These are phyloP conservation scores for Pandemis cinnamomeana DNA, from an alignment of 2,888 invertebrate genomes.

Conservation along the genomic window DNA sequence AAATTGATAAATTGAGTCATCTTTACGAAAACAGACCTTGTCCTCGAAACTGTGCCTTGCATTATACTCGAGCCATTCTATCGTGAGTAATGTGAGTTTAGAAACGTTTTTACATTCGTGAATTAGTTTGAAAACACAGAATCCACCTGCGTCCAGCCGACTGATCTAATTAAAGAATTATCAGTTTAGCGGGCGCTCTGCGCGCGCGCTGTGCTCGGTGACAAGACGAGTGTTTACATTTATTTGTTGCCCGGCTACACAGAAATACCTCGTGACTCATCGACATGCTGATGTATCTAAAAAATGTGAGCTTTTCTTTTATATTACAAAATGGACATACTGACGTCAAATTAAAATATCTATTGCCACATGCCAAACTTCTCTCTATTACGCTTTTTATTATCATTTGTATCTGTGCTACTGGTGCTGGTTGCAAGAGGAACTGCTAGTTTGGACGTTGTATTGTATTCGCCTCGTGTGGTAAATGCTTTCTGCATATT, in stretches of 20 bases:
- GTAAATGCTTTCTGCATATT: conserved; percentile 32
- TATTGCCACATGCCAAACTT: conserved; percentile 32
- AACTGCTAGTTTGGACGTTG: conserved; percentile 15
- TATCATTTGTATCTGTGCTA: conserved; percentile 20
- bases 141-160: conserved; percentile 44
- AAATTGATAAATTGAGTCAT: conserved; percentile 6
- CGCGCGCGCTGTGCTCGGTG: conserved; percentile 45
- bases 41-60: conserved; percentile 1
- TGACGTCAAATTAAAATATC: conserved; percentile 38
- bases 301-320: conserved; percentile 58
- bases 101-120: conserved; percentile 17
- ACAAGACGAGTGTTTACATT: conserved; percentile 39
- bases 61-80: conserved; percentile 5
- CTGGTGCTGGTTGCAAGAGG: not conserved
- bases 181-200: conserved; percentile 59
- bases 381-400: conserved; percentile 23
- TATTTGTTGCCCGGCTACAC: conserved; percentile 30
- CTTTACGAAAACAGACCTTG: conserved; percentile 15
- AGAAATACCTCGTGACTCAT: conserved; percentile 39
- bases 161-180: conserved; percentile 66
- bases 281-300: conserved; percentile 65
- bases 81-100: conserved; percentile 13
- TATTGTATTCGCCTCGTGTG: conserved; percentile 31
- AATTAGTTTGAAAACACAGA: conserved; percentile 31
- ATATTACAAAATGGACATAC: conserved; percentile 28